phyloP scores from a whole-genome alignment of 2,113 vertebrate genomes.

The Epinephelus moara region DNA sequence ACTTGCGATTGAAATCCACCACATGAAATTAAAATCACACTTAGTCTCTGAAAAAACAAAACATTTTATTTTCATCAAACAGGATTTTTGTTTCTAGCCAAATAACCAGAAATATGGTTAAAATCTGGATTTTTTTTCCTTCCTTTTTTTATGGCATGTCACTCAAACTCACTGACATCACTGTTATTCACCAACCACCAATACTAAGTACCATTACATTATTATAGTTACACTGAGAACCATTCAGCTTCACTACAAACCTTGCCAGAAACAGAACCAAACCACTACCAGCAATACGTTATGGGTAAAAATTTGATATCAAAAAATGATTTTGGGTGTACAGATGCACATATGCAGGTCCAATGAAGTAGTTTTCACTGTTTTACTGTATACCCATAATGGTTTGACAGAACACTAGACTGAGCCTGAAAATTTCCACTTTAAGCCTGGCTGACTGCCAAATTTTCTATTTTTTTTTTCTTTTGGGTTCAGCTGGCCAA shows the following conservation, averaged over 20 bases:
- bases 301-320: neutral
- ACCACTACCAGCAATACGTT: neutral
- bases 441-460: neutral
- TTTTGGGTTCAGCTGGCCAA: too few relatives aligned
- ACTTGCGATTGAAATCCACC: neutral
- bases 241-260: slow-evolving; percentile 1
- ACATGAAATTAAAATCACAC: neutral
- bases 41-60: slow-evolving; percentile 29
- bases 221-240: slow-evolving; percentile 28
- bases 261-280: neutral
- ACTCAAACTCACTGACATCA: slow-evolving; percentile 57
- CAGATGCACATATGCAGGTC: neutral
- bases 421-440: neutral
- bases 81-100: slow-evolving; percentile 48
- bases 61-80: slow-evolving; percentile 61
- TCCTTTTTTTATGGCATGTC: slow-evolving; percentile 13
- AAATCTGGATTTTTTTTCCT: slow-evolving; percentile 24
- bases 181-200: slow-evolving; percentile 51
- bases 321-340: neutral
- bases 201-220: slow-evolving; percentile 35
- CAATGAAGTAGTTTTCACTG: neutral
- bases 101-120: slow-evolving; percentile 30
- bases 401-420: neutral
- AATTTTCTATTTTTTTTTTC: neutral
- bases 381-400: neutral